Evolutionary conservation across 2,113 vertebrate genomes (phyloP).

Genomic region (Nannobrachium achirus): DNA sequence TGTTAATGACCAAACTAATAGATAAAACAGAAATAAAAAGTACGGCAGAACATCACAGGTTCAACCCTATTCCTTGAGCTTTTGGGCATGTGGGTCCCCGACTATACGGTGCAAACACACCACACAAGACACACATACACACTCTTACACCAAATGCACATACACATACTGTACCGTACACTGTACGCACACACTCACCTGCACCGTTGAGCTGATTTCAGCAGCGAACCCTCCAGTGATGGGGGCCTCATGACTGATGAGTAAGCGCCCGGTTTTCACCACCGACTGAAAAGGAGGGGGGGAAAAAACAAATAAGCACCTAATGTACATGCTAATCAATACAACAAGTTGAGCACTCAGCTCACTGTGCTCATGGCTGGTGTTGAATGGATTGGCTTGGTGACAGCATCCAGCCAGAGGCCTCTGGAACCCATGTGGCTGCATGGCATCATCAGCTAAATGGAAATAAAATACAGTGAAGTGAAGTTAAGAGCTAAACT

Average conservation of each 20-base stretch:
- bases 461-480: neutral
- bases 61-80: no score
- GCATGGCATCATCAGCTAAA: neutral
- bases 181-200: slow-evolving; percentile 81
- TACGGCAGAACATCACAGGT: no score
- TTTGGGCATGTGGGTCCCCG: no score
- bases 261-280: slow-evolving; percentile 91
- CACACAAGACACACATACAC: neutral
- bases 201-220: slow-evolving; percentile 94
- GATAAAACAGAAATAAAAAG: no score
- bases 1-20: no score
- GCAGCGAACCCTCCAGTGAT: slow-evolving; percentile 95
- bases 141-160: neutral
- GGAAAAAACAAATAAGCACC: slow-evolving; percentile 17
- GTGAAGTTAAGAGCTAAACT: neutral
- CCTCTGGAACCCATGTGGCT: neutral
- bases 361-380: neutral
- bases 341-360: neutral
- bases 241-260: slow-evolving; percentile 97
- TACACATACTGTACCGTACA: neutral
- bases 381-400: neutral
- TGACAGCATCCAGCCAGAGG: neutral
- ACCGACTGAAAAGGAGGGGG: slow-evolving; percentile 85
- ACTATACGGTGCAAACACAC: no score
- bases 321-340: slow-evolving; percentile 28